Evolutionary conservation across 2,797 vertebrate genomes (phyloP).

Genomic region (Eulemur albifrons): DNA sequence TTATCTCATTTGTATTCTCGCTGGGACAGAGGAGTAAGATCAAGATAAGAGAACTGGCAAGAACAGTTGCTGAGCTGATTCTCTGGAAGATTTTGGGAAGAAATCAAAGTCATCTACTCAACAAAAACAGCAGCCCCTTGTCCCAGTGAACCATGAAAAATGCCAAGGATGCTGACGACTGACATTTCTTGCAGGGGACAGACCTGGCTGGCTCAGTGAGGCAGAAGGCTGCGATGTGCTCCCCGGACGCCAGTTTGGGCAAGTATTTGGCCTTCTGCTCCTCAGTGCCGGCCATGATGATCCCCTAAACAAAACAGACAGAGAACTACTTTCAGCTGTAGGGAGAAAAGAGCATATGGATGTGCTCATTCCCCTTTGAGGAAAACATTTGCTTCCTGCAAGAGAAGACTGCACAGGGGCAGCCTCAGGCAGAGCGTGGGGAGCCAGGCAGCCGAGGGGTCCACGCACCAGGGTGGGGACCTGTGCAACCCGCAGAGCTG

Average conservation of each 20-base stretch:
- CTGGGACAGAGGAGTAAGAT: not conserved
- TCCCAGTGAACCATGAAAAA: not conserved
- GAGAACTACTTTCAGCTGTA: not conserved
- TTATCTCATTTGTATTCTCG: not conserved
- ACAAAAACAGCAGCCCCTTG: not conserved
- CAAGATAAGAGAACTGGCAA: not conserved
- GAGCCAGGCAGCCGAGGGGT: not conserved
- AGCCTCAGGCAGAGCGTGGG: no score
- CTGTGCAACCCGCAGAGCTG: not conserved
- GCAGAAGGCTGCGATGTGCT: constrained; percentile 96
- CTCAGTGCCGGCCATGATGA: constrained; percentile 93
- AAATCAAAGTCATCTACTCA: not conserved
- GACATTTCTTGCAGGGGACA: not conserved
- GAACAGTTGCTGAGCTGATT: not conserved
- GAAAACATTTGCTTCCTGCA: not conserved
- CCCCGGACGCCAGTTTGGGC: constrained; percentile 92
- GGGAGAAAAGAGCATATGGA: not conserved
- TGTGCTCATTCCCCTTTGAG: not conserved
- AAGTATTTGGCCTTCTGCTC: constrained; percentile 96
- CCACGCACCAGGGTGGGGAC: accelerated
- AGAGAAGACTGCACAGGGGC: not conserved
- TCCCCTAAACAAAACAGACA: constrained; percentile 87
- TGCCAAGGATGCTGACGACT: no score
- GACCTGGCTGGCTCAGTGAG: constrained; percentile 96
- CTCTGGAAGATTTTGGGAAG: not conserved